Conservation (phyloP, 2,113 vertebrate species). For the Alligator sinensis region DNA sequence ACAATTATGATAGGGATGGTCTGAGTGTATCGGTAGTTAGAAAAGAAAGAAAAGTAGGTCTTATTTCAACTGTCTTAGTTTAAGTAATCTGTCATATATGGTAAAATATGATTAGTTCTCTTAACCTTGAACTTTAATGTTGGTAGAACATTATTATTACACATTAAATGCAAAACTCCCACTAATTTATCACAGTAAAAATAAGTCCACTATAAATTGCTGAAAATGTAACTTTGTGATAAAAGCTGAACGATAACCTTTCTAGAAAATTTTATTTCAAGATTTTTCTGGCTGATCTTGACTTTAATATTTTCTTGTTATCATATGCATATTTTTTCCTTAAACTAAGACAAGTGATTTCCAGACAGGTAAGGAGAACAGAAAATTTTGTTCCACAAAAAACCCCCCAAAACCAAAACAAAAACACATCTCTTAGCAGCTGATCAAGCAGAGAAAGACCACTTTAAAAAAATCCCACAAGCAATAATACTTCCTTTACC, state of each 20-base stretch:
- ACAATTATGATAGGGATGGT: background rate
- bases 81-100: background rate
- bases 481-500: slow-evolving; percentile 33
- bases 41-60: background rate
- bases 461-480: slow-evolving; percentile 13
- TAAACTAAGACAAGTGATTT: background rate
- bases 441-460: background rate
- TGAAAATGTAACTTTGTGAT: background rate
- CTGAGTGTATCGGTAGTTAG: background rate
- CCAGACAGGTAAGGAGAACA: background rate
- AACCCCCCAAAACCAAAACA: background rate
- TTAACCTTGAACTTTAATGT: background rate
- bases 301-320: background rate
- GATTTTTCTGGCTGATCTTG: slow-evolving; percentile 6
- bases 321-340: background rate
- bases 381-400: background rate
- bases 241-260: background rate
- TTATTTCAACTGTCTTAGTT: background rate
- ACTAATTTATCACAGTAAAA: background rate
- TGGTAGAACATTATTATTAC: background rate
- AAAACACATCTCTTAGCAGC: too few relatives aligned
- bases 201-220: fast-evolving
- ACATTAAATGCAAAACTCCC: background rate
- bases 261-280: background rate
- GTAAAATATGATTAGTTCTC: background rate